Evolutionary conservation across 1,140 invertebrate genomes (phyloP), one percentile per base, ranked within the genome.

Genomic region (Drosophila aff.): DNA sequence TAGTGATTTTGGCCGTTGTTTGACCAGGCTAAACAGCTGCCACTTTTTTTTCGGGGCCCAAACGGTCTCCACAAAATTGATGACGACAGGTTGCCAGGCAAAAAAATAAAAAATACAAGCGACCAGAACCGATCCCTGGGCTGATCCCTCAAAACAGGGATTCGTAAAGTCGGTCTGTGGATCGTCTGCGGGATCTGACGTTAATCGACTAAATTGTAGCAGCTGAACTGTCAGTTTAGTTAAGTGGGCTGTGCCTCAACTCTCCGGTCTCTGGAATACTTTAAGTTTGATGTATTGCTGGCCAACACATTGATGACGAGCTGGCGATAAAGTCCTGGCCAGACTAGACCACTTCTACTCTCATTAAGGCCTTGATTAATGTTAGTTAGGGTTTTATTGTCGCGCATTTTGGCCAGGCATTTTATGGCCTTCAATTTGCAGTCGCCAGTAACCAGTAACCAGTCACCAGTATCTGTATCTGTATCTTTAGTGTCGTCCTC

Each of bases 131-230:
- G 66, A 52, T 33, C 28, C n/a, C 28, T 33, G 28, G 33, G 65
- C 50, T 82, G 76, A 86, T 79, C 75, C 65, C 46, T 58, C 5
- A 23, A 44, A 52, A 72, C 68, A 63, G 36, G 57, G 60, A 65
- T 69, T 50, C 60, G 10, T 40, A 31, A 62, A 53, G 58, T 50
- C 59, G 13, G 74, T 33, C 50, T 46, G 53, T 26, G 64, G 23
- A 65, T 79, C 59, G 47, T 66, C 74, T 74, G 77, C 49, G 49
- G 59, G 60, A 55, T 79, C 65, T 92, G 90, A 92, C 85, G 81
- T 86, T 92, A 92, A 92, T 92, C 82, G 90, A 83, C 72, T 76
- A 84, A 92, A 92, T 92, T 90, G 90, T 74, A 83, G 91, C 90
- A 92, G 90, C 90, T 92, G 90, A 82, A 74, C 81, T 83, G 82